Percentiles rank a stretch among this genome's conserved stretches.
These are phyloP conservation scores for Macquaria ambigua DNA, from an alignment of 2,113 vertebrate genomes.

Conservation along the genomic window DNA sequence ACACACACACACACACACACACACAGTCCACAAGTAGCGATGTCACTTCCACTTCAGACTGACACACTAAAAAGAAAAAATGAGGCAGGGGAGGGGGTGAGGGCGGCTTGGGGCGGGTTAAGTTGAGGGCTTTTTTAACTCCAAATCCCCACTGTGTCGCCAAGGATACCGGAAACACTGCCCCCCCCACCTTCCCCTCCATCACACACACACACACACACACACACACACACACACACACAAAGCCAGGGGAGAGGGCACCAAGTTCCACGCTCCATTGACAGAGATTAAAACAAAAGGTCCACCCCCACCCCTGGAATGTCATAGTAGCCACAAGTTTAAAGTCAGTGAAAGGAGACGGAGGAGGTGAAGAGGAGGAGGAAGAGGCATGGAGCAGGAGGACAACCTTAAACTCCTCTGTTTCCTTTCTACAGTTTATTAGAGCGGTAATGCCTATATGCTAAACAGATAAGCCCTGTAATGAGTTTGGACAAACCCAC, in stretches of 20 bases:
- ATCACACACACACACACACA: conserved; percentile 59
- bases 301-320: conserved; percentile 70
- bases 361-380: conserved; percentile 37
- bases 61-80: conserved; percentile 80
- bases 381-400: conserved; percentile 24
- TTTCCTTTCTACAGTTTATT: conserved; percentile 56
- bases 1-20: conserved; percentile 34
- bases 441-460: conserved; percentile 39
- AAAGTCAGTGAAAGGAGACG: conserved; percentile 75
- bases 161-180: conserved; percentile 86
- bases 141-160: conserved; percentile 80
- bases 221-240: conserved; percentile 57
- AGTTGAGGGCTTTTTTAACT: conserved; percentile 80
- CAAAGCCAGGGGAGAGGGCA: conserved; percentile 70
- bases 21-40: conserved; percentile 39
- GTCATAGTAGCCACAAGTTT: conserved; percentile 79
- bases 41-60: conserved; percentile 83
- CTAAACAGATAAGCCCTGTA: conserved; percentile 59
- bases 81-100: conserved; percentile 55
- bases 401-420: conserved; percentile 49
- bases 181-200: conserved; percentile 4
- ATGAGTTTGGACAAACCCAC: conserved; percentile 53
- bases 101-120: conserved; percentile 67
- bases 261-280: conserved; percentile 79
- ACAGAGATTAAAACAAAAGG: conserved; percentile 81